Conservation (phyloP, 2,113 vertebrate species). For the Anolis carolinensis region DNA sequence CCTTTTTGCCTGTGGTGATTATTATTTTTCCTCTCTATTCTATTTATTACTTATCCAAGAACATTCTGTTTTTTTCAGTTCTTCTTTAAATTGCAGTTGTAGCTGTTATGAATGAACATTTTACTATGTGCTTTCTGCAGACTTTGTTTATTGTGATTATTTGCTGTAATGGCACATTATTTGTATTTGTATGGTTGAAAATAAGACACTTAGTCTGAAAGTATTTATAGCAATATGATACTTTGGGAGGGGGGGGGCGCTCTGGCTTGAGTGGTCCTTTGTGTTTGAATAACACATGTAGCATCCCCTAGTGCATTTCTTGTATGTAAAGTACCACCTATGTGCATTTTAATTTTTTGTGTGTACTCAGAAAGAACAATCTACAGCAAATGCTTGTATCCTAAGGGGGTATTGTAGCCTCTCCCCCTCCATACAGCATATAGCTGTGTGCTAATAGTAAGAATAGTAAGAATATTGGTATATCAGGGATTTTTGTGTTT, state of each 20-base stretch:
- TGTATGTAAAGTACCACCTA: background rate
- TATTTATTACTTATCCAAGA: constrained; percentile 13
- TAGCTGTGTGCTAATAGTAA: too few relatives aligned
- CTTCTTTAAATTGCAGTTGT: background rate
- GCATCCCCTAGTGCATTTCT: background rate
- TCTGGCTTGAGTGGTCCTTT: background rate
- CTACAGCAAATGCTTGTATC: background rate
- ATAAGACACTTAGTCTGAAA: background rate
- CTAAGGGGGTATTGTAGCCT: background rate
- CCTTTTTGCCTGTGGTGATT: background rate
- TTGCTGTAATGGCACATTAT: background rate
- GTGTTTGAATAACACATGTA: background rate
- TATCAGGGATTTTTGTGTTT: background rate
- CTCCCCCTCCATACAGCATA: background rate
- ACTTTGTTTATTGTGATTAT: background rate
- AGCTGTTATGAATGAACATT: too few relatives aligned
- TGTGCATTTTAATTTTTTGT: background rate
- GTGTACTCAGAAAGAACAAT: too few relatives aligned
- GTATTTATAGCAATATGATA: background rate
- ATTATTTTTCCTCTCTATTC: background rate
- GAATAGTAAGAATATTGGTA: background rate
- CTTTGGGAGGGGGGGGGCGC: background rate
- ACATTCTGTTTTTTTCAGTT: background rate
- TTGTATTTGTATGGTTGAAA: background rate
- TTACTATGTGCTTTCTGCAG: background rate